Conservation (phyloP, 2,797 vertebrate genomes). For the Poeciliopsis paucimaculata region DNA sequence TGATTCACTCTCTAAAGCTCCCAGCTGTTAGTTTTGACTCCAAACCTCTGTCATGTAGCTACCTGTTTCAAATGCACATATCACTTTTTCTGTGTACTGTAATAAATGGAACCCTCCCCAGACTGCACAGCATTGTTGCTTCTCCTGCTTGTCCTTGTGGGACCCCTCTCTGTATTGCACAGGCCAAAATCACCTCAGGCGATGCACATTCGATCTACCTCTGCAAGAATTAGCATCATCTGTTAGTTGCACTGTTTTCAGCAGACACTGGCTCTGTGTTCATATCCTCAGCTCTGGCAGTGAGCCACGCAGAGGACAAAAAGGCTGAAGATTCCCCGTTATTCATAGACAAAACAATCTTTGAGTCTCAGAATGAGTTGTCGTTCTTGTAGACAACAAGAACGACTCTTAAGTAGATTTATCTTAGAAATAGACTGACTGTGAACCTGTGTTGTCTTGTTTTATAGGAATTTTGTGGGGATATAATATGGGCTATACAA, state of each 20-base stretch:
- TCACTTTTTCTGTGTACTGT: not conserved
- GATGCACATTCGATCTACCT: slow-evolving; percentile 52
- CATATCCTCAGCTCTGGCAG: slow-evolving; percentile 57
- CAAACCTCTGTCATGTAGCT: slow-evolving; percentile 21
- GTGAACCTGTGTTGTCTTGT: slow-evolving; percentile 38
- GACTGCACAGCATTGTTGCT: not conserved
- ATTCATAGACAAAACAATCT: slow-evolving; percentile 77
- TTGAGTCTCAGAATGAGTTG: slow-evolving; percentile 58
- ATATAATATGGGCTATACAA: slow-evolving; percentile 31
- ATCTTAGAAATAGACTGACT: slow-evolving; percentile 41
- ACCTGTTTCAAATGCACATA: slow-evolving; percentile 16
- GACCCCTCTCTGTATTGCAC: slow-evolving; percentile 36
- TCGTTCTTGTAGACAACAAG: slow-evolving; percentile 55
- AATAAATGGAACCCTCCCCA: not conserved
- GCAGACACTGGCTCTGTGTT: slow-evolving; percentile 59
- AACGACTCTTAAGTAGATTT: slow-evolving; percentile 30
- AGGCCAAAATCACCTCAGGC: slow-evolving; percentile 39
- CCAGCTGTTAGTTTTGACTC: slow-evolving; percentile 28
- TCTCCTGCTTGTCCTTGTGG: slow-evolving; percentile 21
- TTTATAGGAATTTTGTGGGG: slow-evolving; percentile 21
- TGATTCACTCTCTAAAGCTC: slow-evolving; percentile 48
- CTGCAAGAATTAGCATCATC: slow-evolving; percentile 45
- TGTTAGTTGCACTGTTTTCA: slow-evolving; percentile 44
- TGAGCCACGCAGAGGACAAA: slow-evolving; percentile 60
- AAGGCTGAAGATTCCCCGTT: slow-evolving; percentile 64